Conservation (phyloP, 2,888 invertebrate genomes). For the Noctua pronuba region DNA sequence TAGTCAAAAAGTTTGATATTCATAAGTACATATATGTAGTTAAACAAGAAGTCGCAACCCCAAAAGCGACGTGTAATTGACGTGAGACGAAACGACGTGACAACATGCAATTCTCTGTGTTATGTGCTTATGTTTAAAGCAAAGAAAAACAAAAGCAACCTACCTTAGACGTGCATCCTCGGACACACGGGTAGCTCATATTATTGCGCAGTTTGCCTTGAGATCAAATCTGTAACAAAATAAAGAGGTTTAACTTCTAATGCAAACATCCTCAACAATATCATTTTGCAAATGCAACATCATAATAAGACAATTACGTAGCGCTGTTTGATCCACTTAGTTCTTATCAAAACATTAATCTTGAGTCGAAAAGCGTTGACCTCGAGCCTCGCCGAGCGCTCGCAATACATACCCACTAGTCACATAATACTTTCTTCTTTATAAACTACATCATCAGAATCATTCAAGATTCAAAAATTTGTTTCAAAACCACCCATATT, state of each 20-base stretch:
- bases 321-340: constrained; percentile 68
- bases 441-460: constrained; percentile 30
- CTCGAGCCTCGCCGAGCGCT: constrained; percentile 61
- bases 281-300: constrained; percentile 68
- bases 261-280: constrained; percentile 58
- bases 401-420: constrained; percentile 59
- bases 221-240: constrained; percentile 68
- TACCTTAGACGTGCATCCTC: constrained; percentile 47
- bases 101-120: constrained; percentile 32
- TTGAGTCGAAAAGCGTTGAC: constrained; percentile 66
- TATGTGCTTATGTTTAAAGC: constrained; percentile 8
- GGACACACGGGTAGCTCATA: constrained; percentile 17
- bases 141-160: constrained; percentile 39
- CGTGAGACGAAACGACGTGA: constrained; percentile 45
- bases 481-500: not conserved
- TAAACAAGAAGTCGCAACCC: constrained; percentile 17
- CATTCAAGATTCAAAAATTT: not conserved
- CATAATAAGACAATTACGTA: constrained; percentile 71
- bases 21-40: not conserved
- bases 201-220: constrained; percentile 38
- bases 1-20: not conserved
- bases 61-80: constrained; percentile 49
- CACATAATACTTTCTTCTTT: constrained; percentile 63
- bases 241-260: constrained; percentile 58
- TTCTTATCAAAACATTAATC: constrained; percentile 70